A percentile compares a stretch with the other conserved stretches of the same genome.
phyloP scores from a whole-genome alignment of 2,113 vertebrate genomes.

The Mesoclemmys tuberculata region DNA sequence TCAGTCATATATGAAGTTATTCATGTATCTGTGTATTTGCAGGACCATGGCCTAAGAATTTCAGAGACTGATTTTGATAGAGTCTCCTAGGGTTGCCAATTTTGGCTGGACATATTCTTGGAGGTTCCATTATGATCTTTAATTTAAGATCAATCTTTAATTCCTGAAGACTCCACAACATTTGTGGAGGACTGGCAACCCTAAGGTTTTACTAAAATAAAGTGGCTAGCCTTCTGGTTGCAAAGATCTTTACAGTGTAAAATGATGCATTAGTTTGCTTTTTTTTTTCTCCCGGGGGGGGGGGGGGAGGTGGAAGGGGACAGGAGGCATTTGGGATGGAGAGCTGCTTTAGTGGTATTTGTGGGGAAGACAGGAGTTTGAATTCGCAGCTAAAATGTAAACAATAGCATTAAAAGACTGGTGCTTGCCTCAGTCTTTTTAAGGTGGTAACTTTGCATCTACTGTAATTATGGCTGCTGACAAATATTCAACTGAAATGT shows the following conservation, averaged over 20 bases:
- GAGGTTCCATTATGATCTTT: not conserved
- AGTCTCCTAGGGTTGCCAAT: not conserved
- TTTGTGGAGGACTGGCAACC: not conserved
- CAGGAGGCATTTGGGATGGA: rapidly evolving
- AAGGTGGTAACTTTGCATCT: not conserved
- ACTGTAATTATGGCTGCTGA: not conserved
- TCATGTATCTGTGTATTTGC: not conserved
- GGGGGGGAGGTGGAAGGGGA: rapidly evolving
- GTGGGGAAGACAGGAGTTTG: not conserved
- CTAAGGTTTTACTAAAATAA: not conserved
- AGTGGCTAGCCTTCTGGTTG: rapidly evolving
- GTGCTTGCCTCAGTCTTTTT: not conserved
- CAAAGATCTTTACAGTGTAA: rapidly evolving
- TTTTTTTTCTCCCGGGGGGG: rapidly evolving
- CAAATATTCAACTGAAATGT: rapidly evolving
- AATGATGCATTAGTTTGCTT: rapidly evolving
- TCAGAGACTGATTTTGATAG: not conserved
- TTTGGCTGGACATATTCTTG: not conserved
- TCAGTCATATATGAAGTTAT: not conserved
- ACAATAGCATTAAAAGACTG: not conserved
- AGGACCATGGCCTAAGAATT: not conserved
- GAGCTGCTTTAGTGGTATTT: not conserved
- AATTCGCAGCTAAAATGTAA: not conserved
- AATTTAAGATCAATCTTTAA: not conserved
- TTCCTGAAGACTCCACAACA: not conserved